Evolutionary conservation across 2,797 vertebrate genomes (phyloP), one percentile per base, ranked within the genome.

Genomic region (Podargus strigoides): DNA sequence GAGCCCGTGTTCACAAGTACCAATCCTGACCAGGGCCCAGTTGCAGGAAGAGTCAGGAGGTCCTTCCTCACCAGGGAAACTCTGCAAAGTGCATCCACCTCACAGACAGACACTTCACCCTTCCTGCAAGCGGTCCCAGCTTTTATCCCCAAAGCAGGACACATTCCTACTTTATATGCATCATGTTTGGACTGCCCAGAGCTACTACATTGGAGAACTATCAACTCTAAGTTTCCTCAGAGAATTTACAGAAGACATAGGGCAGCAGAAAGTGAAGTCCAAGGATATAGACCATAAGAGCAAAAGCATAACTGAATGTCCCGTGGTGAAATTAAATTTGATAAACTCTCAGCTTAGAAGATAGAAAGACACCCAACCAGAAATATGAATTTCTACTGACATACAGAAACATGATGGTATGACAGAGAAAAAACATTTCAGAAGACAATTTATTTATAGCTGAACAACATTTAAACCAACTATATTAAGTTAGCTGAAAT

Each of bases 401-500:
- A 79, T 41, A 73, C 21, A 87, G 70, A 92, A 93, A 70, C 18
- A 64, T 0, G 0, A 42, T 36, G 34, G 41, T 47, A 46, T 42
- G 47, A 56, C 52, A 87, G 39, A 72, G 60, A 42, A 83, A 41
- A 69, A 81, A 56, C 1, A 2, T 76, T 82, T 87, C 74, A 87
- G 64, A 94, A 85, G 34, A 42, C 39, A 12, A 55, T 63, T 93
- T 95, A 90, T 95, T 96, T 94, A 81, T 21, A 30, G 81, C 47
- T 76, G 93, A 90, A 68, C 0, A 2, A 92, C 77, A 76, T 85
- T 83, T 77, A 90, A 89, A 89, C 24, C 49, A 83, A 82, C 85
- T 64, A 74, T 80, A 94, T 76, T 96, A 83, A 83, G 75, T 85
- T 91, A 92, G 79, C 44, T 74, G 46, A 94, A 95, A 74, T 70